phyloP scores from a whole-genome alignment of 2,113 vertebrate genomes.

The Brachyhypopomus gauderio region DNA sequence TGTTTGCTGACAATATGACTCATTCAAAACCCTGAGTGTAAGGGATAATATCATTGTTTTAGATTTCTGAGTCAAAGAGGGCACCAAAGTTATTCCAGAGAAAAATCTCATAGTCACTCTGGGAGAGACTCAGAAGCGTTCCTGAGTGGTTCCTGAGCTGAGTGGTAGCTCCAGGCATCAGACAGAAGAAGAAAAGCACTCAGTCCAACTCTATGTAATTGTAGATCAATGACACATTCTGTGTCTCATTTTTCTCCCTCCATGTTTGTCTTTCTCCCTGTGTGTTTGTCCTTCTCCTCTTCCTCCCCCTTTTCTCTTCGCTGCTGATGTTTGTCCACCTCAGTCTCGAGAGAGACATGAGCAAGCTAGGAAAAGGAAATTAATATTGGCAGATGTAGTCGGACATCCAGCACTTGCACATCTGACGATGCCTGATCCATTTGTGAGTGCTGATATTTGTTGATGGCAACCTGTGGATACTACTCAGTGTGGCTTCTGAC shows the following conservation, averaged over 20 bases:
- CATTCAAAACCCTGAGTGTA: not conserved
- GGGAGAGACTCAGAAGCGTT: slow-evolving; percentile 27
- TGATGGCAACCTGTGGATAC: not conserved
- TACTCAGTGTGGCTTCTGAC: not conserved
- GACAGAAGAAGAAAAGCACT: not conserved
- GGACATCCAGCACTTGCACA: not conserved
- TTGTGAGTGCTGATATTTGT: not conserved
- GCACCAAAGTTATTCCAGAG: not conserved
- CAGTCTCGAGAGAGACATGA: not conserved
- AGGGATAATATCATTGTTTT: not conserved
- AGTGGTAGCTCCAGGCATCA: not conserved
- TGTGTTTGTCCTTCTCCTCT: not conserved
- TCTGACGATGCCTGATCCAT: not conserved
- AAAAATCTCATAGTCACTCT: not conserved
- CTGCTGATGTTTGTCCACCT: not conserved
- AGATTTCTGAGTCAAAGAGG: slow-evolving; percentile 11
- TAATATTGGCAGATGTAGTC: not conserved
- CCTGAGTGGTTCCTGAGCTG: slow-evolving; percentile 15
- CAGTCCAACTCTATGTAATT: slow-evolving; percentile 40
- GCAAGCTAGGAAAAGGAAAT: not conserved
- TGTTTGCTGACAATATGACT: not conserved
- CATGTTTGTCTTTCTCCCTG: not conserved
- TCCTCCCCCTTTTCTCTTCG: not conserved
- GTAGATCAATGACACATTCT: slow-evolving; percentile 42
- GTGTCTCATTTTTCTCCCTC: slow-evolving; percentile 13